A percentile compares a stretch with the other conserved stretches of the same genome.
Evolutionary conservation across 2,113 vertebrate species (phyloP).

Genomic region (Phodopus roborovskii): DNA sequence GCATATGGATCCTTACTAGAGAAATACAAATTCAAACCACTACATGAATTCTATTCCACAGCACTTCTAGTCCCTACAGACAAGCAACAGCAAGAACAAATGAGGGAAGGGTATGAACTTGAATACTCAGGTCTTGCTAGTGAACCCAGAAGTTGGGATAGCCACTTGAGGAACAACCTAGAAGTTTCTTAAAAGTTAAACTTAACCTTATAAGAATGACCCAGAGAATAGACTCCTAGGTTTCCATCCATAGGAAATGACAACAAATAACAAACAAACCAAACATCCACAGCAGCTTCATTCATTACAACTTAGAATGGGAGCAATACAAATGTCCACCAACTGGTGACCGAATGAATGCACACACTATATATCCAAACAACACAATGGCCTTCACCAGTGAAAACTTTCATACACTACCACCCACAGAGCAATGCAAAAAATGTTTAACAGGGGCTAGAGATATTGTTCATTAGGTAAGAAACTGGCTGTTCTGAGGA

Average conservation of each 20-base stretch:
- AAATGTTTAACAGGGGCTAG: background rate
- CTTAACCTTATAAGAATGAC: background rate
- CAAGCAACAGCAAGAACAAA: background rate
- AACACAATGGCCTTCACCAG: background rate
- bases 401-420: background rate
- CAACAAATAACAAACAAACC: background rate
- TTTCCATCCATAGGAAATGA: background rate
- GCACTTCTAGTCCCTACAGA: background rate
- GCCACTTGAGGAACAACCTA: background rate
- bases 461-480: background rate
- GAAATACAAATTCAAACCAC: constrained; percentile 30
- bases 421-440: background rate
- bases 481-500: background rate
- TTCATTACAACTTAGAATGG: background rate
- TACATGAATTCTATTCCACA: background rate
- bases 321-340: constrained; percentile 31
- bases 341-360: background rate
- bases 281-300: background rate
- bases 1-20: background rate
- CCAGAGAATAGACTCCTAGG: background rate
- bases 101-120: background rate
- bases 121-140: background rate
- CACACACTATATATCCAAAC: background rate
- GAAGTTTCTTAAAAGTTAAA: constrained; percentile 14
- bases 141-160: background rate